A percentile compares a stretch with the other conserved stretches of the same genome.
phyloP scores from a whole-genome alignment of 2,797 vertebrate genomes.

The Xyrichtys novacula region DNA sequence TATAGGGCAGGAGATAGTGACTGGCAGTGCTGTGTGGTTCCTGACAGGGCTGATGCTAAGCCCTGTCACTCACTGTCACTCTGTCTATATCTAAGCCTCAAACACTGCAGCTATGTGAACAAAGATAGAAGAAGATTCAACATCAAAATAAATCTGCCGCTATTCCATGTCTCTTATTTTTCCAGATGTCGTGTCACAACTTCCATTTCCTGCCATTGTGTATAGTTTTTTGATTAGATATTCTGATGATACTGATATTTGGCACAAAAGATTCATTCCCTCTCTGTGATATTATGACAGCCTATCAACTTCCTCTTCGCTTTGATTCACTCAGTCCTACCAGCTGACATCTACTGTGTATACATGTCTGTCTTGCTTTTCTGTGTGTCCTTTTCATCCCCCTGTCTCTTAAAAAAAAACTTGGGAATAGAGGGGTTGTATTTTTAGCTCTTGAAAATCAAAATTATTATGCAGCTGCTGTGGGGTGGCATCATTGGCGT shows the following conservation, averaged over 20 bases:
- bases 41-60: slow-evolving; percentile 69
- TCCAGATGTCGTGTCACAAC: slow-evolving; percentile 10
- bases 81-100: slow-evolving; percentile 48
- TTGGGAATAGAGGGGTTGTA: slow-evolving; percentile 4
- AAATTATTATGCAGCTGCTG: slow-evolving; percentile 12
- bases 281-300: slow-evolving; percentile 9
- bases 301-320: slow-evolving; percentile 3
- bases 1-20: slow-evolving; percentile 65
- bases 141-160: slow-evolving; percentile 6
- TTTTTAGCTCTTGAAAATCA: slow-evolving; percentile 19
- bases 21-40: slow-evolving; percentile 58
- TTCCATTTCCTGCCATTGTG: background rate
- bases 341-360: background rate
- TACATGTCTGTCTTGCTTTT: slow-evolving; percentile 10
- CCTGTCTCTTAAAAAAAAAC: background rate
- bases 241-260: background rate
- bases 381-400: slow-evolving; percentile 12
- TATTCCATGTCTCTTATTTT: slow-evolving; percentile 8
- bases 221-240: background rate
- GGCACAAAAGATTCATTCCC: background rate
- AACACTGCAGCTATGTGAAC: slow-evolving; percentile 30
- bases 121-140: slow-evolving; percentile 51
- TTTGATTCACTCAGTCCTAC: slow-evolving; percentile 10
- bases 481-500: background rate
- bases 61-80: slow-evolving; percentile 75